These are phyloP conservation scores for Neotoxoptera formosana DNA, from an alignment of 1,140 invertebrate genomes.

Conservation along the genomic window DNA sequence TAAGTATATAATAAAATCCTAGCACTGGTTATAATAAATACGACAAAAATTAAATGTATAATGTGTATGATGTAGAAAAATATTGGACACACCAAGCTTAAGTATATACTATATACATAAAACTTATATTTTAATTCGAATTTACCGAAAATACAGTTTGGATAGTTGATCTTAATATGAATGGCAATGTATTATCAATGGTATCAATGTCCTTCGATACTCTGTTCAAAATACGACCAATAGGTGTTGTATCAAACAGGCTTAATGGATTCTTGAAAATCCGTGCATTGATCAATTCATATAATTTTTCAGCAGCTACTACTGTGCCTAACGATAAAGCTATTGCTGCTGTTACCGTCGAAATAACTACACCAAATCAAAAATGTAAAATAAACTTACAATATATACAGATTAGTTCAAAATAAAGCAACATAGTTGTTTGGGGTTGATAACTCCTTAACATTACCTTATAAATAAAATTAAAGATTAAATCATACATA, in stretches of 20 bases:
- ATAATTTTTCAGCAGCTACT: conserved; percentile 74
- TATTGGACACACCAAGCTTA: not conserved
- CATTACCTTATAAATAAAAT: not conserved
- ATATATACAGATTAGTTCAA: not conserved
- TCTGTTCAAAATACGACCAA: conserved; percentile 84
- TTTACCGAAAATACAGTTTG: conserved; percentile 57
- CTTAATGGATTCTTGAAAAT: conserved; percentile 77
- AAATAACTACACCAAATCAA: conserved; percentile 55
- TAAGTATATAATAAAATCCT: not conserved
- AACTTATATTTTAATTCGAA: conserved; percentile 51
- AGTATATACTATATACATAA: not conserved
- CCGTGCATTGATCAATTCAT: conserved; percentile 77
- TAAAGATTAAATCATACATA: not conserved
- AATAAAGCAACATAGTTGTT: not conserved
- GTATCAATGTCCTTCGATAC: conserved; percentile 76
- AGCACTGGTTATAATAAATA: not conserved
- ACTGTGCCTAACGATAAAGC: conserved; percentile 62
- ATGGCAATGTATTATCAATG: conserved; percentile 76
- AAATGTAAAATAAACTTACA: conserved; percentile 42
- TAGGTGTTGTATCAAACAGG: conserved; percentile 90
- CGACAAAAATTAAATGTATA: not conserved
- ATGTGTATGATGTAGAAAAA: not conserved
- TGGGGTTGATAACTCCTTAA: not conserved
- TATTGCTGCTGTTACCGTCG: conserved; percentile 56
- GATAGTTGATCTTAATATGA: conserved; percentile 62